Conservation (phyloP, 2,888 invertebrate species). For the Plebejus melissa region DNA sequence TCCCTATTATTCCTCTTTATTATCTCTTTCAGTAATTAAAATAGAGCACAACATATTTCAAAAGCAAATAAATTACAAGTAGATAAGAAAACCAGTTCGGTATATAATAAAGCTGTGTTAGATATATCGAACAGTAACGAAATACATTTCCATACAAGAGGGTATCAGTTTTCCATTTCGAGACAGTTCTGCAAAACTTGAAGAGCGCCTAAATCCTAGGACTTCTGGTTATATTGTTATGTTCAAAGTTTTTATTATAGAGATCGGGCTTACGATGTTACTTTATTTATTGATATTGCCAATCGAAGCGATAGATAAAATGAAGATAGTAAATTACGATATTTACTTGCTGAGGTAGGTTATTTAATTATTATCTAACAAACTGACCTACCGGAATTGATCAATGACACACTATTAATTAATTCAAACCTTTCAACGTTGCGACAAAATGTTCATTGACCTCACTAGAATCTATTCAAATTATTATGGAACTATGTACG, state of each 20-base stretch:
- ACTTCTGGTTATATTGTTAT: conserved; percentile 3
- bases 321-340: background rate
- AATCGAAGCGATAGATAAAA: background rate
- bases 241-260: background rate
- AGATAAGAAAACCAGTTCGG: background rate
- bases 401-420: background rate
- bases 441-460: background rate
- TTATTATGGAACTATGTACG: background rate
- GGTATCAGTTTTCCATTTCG: background rate
- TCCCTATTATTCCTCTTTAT: background rate
- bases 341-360: background rate
- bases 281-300: conserved; percentile 7
- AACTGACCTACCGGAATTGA: background rate
- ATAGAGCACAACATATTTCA: background rate
- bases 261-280: conserved; percentile 7
- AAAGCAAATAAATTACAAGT: background rate
- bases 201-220: background rate
- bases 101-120: background rate
- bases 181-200: background rate
- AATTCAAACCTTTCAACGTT: background rate
- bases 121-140: background rate
- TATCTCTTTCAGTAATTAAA: background rate
- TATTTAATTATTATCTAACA: background rate
- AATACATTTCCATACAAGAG: background rate
- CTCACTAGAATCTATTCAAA: conserved; percentile 4